Base-by-base conservation (phyloP, 1,140 invertebrate genomes). In the Belonocnema kinseyi region DNA sequence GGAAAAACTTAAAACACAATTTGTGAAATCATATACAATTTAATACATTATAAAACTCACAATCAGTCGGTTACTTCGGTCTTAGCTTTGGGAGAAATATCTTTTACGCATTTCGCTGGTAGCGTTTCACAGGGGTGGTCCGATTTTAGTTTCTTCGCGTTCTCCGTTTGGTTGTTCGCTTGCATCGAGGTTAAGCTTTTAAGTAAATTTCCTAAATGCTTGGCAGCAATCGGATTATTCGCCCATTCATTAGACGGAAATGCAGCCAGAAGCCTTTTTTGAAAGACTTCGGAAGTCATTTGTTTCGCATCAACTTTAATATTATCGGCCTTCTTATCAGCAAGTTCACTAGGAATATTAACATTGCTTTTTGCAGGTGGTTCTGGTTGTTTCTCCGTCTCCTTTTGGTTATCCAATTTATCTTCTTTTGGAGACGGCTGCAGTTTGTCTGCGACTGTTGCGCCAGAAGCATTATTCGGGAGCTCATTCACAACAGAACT, bases 211-310 rank as follows among this genome's bases (percentile, higher is more conserved):
- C 83, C 88, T 2, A 90, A 74, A 61, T 88, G 84, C 12, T 86
- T 83, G 4, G 83, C 82, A 1, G 84, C 82, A 19, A 82, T 52
- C 0, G 87, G 82, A 77, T 87, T 88, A 50, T 83, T 88, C 0
- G 83, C 76, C 88, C 89, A 90, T 11, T 89, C 86, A 53, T 85
- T 85, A 0, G 88, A 85, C 1, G 88, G 87, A 73, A 90, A 88
- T 3, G 84, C 86, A 3, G 85, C 85, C 1, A 86, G 17, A 14
- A 89, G 75, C 70, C 78, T 79, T 17, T 89, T 86, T 17, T 89
- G 87, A 21, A 88, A 81, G 71, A 82, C 80, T n/a, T 84, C 83
- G 11, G 84, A 80, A 0, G 76, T 83, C 53, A 83, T 26, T n/a
- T 83, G 82, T 53, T 85, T 83, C n/a, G 74, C 50, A 56, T 80